These are phyloP conservation scores for Ectobius pallidus DNA, from an alignment of 2,888 invertebrate species.

Conservation along the genomic window DNA sequence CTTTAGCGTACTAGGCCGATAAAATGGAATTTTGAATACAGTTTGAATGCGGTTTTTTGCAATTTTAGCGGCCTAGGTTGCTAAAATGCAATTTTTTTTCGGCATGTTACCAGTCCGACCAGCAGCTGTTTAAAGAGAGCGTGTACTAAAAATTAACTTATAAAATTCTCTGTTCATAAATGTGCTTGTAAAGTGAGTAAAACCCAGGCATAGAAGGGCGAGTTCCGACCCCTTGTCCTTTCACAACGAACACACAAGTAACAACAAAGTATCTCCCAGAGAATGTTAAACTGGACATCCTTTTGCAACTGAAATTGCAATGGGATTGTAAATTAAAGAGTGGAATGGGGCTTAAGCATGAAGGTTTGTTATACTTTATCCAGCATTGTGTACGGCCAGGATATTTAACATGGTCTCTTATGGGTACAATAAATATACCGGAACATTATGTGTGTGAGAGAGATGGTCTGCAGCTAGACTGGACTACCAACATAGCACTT, in stretches of 20 bases:
- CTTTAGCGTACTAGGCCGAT: no score
- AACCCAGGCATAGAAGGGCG: no score
- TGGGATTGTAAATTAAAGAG: constrained; percentile 23
- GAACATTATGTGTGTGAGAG: background rate
- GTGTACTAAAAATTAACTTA: no score
- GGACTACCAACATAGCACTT: no score
- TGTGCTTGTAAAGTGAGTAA: no score
- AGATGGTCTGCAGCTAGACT: background rate
- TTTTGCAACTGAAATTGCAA: constrained; percentile 8
- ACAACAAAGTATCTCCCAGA: background rate
- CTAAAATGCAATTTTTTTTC: no score
- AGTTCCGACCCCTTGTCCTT: background rate
- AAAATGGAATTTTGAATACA: no score
- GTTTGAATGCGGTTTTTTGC: no score
- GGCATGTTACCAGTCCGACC: no score
- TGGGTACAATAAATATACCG: background rate
- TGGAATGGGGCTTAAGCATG: background rate
- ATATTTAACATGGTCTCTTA: constrained; percentile 8
- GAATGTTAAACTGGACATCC: background rate
- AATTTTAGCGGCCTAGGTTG: no score
- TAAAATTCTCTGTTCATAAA: no score
- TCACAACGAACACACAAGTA: background rate
- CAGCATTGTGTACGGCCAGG: background rate
- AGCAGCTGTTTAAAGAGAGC: no score
- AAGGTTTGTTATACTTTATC: constrained; percentile 2